Evolutionary conservation across 2,888 invertebrate genomes (phyloP).

Genomic region (Andrena camellia): DNA sequence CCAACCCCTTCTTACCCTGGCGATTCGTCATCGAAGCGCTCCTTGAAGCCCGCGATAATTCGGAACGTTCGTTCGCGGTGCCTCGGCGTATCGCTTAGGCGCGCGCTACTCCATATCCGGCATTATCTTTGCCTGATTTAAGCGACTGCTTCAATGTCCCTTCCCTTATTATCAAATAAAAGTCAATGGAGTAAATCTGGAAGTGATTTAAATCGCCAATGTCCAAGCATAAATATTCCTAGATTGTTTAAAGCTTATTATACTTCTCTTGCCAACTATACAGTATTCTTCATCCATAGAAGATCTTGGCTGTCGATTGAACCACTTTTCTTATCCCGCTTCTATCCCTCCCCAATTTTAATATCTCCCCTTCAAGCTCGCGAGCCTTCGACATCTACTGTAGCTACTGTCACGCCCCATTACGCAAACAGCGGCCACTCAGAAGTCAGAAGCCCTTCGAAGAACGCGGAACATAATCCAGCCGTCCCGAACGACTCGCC

Average conservation of each 20-base stretch:
- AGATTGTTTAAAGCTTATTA: no score
- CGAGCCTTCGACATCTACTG: background rate
- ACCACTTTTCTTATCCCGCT: no score
- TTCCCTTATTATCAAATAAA: background rate
- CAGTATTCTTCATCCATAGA: no score
- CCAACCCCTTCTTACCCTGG: background rate
- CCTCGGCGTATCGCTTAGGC: slow-evolving; percentile 35
- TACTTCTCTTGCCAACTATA: no score
- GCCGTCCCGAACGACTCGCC: background rate
- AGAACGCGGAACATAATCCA: background rate
- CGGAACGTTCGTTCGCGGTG: slow-evolving; percentile 22
- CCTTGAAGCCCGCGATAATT: slow-evolving; percentile 36
- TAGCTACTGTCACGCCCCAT: background rate
- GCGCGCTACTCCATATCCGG: slow-evolving; percentile 77
- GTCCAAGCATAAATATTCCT: no score
- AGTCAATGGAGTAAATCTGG: no score
- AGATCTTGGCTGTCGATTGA: no score
- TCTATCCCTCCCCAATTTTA: no score
- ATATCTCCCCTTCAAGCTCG: no score
- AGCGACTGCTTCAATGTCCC: slow-evolving; percentile 61
- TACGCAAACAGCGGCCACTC: background rate
- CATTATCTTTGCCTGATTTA: slow-evolving; percentile 83
- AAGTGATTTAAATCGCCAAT: no score
- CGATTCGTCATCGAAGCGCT: slow-evolving; percentile 54
- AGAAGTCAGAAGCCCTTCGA: background rate